phyloP scores from a whole-genome alignment of 2,888 invertebrate genomes.

The Anthophora plumipes region DNA sequence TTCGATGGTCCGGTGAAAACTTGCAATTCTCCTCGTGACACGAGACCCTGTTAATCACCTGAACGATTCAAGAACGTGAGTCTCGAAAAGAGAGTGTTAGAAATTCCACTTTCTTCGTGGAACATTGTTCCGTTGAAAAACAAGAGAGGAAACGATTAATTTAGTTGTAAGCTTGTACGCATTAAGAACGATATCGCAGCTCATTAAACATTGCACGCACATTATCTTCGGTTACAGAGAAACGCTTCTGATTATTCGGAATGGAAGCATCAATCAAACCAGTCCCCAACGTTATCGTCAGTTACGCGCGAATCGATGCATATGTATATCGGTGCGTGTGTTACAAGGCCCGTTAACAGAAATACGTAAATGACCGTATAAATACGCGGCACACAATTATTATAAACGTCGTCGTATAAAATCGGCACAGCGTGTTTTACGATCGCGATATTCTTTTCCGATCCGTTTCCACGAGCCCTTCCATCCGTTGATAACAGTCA shows the following conservation, averaged over 20 bases:
- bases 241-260: constrained; percentile 56
- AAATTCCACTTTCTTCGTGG: background rate
- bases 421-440: constrained; percentile 18
- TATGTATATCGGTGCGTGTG: background rate
- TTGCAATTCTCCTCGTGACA: too few species aligned
- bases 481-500: background rate
- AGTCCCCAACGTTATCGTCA: constrained; percentile 29
- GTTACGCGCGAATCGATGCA: constrained; percentile 38
- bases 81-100: background rate
- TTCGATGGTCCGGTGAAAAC: too few species aligned
- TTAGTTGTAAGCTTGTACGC: constrained; percentile 45
- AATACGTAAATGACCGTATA: background rate
- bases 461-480: background rate
- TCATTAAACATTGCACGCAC: constrained; percentile 58
- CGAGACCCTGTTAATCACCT: too few species aligned
- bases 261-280: constrained; percentile 55
- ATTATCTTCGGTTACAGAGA: constrained; percentile 58
- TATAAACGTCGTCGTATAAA: background rate
- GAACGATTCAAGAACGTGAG: too few species aligned
- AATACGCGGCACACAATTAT: background rate
- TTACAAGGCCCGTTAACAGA: constrained; percentile 24
- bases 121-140: constrained; percentile 42
- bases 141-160: constrained; percentile 56
- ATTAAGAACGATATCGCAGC: constrained; percentile 57
- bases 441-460: background rate